These are phyloP conservation scores for Resseliella maxima DNA, from an alignment of 2,888 invertebrate species.

Conservation along the genomic window DNA sequence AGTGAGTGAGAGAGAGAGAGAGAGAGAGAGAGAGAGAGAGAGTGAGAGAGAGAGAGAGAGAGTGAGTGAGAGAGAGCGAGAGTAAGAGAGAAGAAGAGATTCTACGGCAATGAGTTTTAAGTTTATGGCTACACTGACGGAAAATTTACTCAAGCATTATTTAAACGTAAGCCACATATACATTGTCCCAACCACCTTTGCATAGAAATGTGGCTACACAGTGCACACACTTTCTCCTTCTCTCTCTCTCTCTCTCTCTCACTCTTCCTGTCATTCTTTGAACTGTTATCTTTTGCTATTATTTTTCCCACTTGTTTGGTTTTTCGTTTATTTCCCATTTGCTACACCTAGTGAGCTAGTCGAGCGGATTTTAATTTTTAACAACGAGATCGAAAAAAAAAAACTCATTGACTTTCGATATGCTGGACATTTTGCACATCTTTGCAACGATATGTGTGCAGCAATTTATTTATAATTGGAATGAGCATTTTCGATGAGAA, in stretches of 20 bases:
- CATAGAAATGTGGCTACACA: neutral
- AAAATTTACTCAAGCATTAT: neutral
- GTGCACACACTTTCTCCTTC: neutral
- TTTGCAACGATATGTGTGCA: neutral
- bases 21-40: no score
- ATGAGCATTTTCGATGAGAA: neutral
- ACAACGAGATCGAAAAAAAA: neutral
- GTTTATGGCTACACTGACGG: neutral
- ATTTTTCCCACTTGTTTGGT: constrained; percentile 31
- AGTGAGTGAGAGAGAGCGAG: no score
- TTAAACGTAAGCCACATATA: constrained; percentile 5
- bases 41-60: no score
- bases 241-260: neutral
- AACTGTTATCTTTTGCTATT: constrained; percentile 8
- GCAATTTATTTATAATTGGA: constrained; percentile 17
- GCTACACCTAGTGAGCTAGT: neutral
- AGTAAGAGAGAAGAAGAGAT: no score
- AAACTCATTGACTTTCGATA: neutral
- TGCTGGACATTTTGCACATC: constrained; percentile 1
- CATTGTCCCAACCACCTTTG: neutral
- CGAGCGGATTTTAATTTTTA: constrained; percentile 1
- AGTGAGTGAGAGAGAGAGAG: no score
- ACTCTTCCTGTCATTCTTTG: neutral
- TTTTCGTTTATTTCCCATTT: constrained; percentile 11
- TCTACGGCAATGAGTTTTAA: neutral